Conservation (phyloP, 2,113 vertebrate species). For the Ictalurus furcatus region DNA sequence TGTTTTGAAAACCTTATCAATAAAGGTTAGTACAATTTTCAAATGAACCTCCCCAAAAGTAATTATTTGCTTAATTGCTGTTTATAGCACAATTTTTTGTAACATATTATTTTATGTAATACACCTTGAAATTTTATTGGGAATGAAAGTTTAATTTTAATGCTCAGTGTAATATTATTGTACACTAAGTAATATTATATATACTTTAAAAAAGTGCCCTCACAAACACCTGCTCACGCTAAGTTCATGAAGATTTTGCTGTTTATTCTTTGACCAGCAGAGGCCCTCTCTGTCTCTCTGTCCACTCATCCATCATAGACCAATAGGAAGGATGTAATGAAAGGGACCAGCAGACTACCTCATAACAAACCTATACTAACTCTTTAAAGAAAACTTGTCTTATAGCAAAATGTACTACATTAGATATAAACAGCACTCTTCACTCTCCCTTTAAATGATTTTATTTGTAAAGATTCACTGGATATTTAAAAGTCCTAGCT, state of each 20-base stretch:
- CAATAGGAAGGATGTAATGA: conserved; percentile 79
- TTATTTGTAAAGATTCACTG: neutral
- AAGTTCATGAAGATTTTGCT: conserved; percentile 25
- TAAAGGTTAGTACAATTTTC: neutral
- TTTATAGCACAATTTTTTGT: neutral
- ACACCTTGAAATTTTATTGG: neutral
- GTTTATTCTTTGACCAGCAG: conserved; percentile 46
- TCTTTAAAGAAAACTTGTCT: neutral
- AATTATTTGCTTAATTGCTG: neutral
- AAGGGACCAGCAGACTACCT: neutral
- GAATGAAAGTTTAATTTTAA: neutral
- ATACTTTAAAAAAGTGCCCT: conserved; percentile 36
- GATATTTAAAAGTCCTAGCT: neutral
- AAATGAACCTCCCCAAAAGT: neutral
- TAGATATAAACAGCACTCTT: neutral
- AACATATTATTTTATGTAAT: neutral
- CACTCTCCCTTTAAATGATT: neutral
- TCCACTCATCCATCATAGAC: conserved; percentile 88
- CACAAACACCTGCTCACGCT: conserved; percentile 54
- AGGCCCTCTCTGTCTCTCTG: conserved; percentile 69
- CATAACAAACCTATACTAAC: neutral
- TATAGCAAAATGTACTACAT: neutral
- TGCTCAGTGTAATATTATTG: neutral
- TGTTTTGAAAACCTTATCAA: neutral
- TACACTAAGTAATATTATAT: too few relatives aligned